Base-by-base conservation (phyloP, 1,140 invertebrate genomes). In the Drosophila tani region DNA sequence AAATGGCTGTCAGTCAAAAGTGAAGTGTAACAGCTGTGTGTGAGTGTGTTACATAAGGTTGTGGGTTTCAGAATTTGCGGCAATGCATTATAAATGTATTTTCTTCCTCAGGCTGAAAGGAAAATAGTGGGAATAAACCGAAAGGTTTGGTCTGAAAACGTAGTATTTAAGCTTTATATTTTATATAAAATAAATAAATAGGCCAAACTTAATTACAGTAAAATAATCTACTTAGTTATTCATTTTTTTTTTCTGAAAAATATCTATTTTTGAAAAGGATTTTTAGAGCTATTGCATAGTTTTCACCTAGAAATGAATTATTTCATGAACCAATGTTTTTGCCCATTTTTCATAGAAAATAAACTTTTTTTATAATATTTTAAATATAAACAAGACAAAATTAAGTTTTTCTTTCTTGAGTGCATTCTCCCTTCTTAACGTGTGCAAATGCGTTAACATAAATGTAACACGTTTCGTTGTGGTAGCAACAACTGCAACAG, bases 381-480 rank as follows among this genome's bases (percentile, higher is more conserved):
- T 38, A 14, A 38, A 38, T 14, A 5, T 38, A 14, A 14, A 14
- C 4, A 35, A 12, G 3, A 35, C 14, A 40, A 15, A 15, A 41
- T n/a, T 2, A 41, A 47, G 5, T 5, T 1, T 11, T 51, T 32
- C 17, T 38, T 38, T 55, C 0, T 0, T 2, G 32, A 38, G 53
- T 56, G 53, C 65, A 40, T 32, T 66, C 38, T 24, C 38, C 32
- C 55, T 14, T 24, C 12, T 64, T 62, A 85, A 81, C 78, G 82
- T 81, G 78, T 74, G 74, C 82, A 81, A 85, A 85, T 78, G 82
- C 83, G 82, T 85, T 85, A 86, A 86, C 82, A 85, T 78, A 85
- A 85, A 85, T 85, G 82, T 85, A 85, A 81, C 82, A 85, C 82
- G 82, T 86, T 85, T 86, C 82, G 59, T 69, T 86, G 82, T 86